Evolutionary conservation across 2,113 vertebrate genomes (phyloP).

Genomic region (Istiophorus platypterus): DNA sequence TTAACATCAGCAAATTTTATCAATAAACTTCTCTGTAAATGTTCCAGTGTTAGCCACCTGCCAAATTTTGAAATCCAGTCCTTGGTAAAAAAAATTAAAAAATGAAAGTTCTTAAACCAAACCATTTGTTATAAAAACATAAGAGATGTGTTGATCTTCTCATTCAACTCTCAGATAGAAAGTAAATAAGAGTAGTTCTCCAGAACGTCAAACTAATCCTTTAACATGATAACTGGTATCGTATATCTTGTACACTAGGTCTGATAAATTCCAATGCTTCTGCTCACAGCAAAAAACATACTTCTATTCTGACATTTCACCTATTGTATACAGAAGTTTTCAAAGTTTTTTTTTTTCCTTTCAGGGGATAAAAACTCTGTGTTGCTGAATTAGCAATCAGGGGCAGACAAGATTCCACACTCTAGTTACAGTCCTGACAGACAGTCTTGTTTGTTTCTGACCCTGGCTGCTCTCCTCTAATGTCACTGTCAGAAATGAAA

Average conservation of each 20-base stretch:
- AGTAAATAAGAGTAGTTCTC: background rate
- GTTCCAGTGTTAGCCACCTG: too few relatives aligned
- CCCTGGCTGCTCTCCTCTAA: slow-evolving; percentile 54
- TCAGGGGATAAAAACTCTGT: slow-evolving; percentile 1
- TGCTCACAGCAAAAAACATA: background rate
- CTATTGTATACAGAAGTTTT: slow-evolving; percentile 22
- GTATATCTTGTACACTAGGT: background rate
- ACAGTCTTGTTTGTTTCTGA: slow-evolving; percentile 64
- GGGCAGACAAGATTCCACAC: slow-evolving; percentile 31
- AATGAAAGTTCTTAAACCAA: background rate
- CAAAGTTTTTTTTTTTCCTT: background rate
- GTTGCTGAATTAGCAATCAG: slow-evolving; percentile 45
- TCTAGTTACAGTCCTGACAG: slow-evolving; percentile 53
- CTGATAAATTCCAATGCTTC: background rate
- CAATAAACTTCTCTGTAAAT: background rate
- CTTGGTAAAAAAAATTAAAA: too few relatives aligned
- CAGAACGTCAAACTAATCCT: background rate
- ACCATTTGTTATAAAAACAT: background rate
- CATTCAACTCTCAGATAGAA: background rate
- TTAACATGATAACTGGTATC: background rate
- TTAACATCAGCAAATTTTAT: background rate
- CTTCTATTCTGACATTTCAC: slow-evolving; percentile 47
- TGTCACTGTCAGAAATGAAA: slow-evolving; percentile 73
- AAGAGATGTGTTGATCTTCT: background rate
- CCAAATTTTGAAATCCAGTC: background rate